These are phyloP conservation scores for Chelon auratus DNA, from an alignment of 2,797 vertebrate genomes.

Conservation along the genomic window DNA sequence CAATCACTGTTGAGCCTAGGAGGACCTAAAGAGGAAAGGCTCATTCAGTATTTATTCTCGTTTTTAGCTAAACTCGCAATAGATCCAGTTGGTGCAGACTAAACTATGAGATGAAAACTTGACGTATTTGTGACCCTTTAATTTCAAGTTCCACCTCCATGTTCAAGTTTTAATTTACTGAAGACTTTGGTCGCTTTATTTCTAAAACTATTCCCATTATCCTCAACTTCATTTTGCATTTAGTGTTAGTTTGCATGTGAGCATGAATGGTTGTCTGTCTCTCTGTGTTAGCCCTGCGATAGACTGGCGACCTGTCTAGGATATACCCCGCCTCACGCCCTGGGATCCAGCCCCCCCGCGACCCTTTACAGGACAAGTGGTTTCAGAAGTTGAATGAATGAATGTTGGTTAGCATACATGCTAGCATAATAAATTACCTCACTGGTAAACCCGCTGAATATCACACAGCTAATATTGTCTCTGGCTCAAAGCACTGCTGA, in stretches of 20 bases:
- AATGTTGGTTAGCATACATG: neutral
- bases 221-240: neutral
- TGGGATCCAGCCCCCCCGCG: too few relatives aligned
- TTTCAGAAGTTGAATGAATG: too few relatives aligned
- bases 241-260: neutral
- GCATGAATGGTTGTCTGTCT: too few relatives aligned
- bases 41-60: constrained; percentile 5
- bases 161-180: neutral
- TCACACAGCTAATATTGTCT: neutral
- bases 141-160: too few relatives aligned
- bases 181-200: neutral
- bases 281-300: too few relatives aligned
- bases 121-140: neutral
- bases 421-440: neutral
- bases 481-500: neutral
- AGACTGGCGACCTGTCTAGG: too few relatives aligned
- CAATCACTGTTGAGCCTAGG: constrained; percentile 13
- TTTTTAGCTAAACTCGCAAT: neutral
- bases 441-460: neutral
- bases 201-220: neutral
- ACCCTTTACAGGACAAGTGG: too few relatives aligned
- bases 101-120: neutral
- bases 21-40: constrained; percentile 10
- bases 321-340: too few relatives aligned
- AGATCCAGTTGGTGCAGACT: neutral